Base-by-base conservation (phyloP, 2,888 invertebrate genomes). In the Hesperia comma region DNA sequence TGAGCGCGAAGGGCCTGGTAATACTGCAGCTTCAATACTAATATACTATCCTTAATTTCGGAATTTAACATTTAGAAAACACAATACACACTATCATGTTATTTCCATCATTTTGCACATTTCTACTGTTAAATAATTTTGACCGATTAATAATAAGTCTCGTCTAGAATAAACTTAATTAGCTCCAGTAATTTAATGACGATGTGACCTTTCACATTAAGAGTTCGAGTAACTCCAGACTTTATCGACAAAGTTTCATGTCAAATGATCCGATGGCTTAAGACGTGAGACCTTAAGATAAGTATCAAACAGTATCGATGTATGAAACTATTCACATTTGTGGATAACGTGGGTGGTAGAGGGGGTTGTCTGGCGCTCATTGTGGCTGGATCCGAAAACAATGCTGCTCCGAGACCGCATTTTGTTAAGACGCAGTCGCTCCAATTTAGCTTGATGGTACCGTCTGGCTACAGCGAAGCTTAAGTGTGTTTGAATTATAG, bases 381-480 rank as follows among this genome's bases (percentile, higher is more conserved):
- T 64, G 64, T 58, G 64, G 33, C 53, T 26, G 58, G 41, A 49
- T 53, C 58, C 51, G 64, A 60, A 64, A 60, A 64, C 64, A 64
- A 64, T 64, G 43, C 58, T 32, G 56, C 63, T 57, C 58, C 43
- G 51, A 41, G 64, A 66, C 66, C 66, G 60, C 60, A 60, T 66
- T 66, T 60, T 60, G 54, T 66, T 64, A 64, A 58, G 64, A 66
- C 12, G 43, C 19, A 60, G 54, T 43, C 33, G 66, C 46, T 66
- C 60, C 54, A 60, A 66, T 66, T 66, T 60, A 54, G 37, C 43
- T 33, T 54, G 60, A 66, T 66, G 58, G 41, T 37, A 37, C 66
- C 66, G 66, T 66, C 66, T 66, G 66, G 53, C 54, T 21, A 54
- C 40, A 63, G 37, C 40, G 26, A 6, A 21, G 57, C 26, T 21